Evolutionary conservation across 1,140 invertebrate genomes (phyloP), one percentile per base, ranked within the genome.

Genomic region (Diplogasteroides magnus): DNA sequence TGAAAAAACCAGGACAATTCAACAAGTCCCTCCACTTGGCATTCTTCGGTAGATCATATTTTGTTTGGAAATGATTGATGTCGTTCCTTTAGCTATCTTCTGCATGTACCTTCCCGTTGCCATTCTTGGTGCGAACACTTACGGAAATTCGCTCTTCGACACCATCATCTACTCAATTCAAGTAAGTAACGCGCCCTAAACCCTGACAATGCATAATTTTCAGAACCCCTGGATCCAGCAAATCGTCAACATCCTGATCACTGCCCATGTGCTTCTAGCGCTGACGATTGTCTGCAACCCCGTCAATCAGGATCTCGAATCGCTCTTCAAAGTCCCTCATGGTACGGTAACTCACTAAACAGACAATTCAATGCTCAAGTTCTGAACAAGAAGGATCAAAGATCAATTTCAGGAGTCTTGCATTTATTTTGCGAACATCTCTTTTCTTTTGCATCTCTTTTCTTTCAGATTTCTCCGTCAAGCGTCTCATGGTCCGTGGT

Each of bases 211-310:
- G n/a, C n/a, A n/a, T n/a, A n/a, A 25, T 26, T 57, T 67, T 58
- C 59, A 73, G 66, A 75, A 55, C 15, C 60, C 67, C 1, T 59
- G 64, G 29, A 65, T 73, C 31, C 74, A 69, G 0, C 82, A 84
- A 0, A 78, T 85, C 0, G 87, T 87, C n/a, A 86, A 88, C 75
- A 78, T 88, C 27, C 81, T 88, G 2, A 87, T 90, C 84, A 84
- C 86, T 0, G 70, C 87, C 2, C 89, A 90, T 79, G 81, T 89
- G 1, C 78, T 89, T 15, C 82, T 87, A 32, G 88, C 88, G 11
- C 89, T 89, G 76, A 80, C 89, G 29, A 88, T 90, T 70, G 83
- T 88, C 61, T 85, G 88, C 55, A 89, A 89, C 80, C 88, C 88
- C 0, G 86, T 89, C 25, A 86, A 86, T 74, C 88, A 89, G 80